Percentiles rank a stretch among this genome's conserved stretches.
phyloP scores from a whole-genome alignment of 2,888 invertebrate genomes.

The Mesorhabditis belari region DNA sequence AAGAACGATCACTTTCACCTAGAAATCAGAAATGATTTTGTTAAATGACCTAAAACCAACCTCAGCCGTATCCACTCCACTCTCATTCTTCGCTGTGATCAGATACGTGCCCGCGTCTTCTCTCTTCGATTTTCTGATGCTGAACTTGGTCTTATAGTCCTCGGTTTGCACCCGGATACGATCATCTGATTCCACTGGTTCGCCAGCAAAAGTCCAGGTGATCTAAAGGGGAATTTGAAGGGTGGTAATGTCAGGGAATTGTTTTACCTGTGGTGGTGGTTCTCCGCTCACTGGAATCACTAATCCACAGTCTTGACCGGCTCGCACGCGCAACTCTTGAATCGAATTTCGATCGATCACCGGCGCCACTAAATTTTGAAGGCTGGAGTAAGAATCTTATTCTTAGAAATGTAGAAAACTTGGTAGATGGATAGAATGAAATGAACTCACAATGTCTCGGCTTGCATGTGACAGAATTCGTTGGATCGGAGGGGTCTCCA shows the following conservation, averaged over 20 bases:
- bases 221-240: conserved; percentile 31
- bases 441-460: conserved; percentile 43
- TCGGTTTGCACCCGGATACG: conserved; percentile 58
- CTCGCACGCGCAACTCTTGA: conserved; percentile 51
- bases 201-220: conserved; percentile 50
- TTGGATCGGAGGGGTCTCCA: conserved; percentile 53
- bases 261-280: conserved; percentile 45
- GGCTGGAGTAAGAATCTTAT: neutral
- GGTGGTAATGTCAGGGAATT: conserved; percentile 12
- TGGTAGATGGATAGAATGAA: no score
- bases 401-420: no score
- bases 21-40: conserved; percentile 7
- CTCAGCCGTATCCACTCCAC: conserved; percentile 51
- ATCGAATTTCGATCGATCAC: conserved; percentile 56
- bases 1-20: conserved; percentile 42
- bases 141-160: conserved; percentile 47
- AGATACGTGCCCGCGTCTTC: conserved; percentile 52
- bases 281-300: conserved; percentile 53
- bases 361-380: conserved; percentile 36
- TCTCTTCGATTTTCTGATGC: conserved; percentile 50
- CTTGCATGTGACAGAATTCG: conserved; percentile 49
- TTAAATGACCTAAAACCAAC: conserved; percentile 11
- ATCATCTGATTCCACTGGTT: conserved; percentile 51
- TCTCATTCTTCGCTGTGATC: conserved; percentile 50
- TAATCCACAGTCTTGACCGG: conserved; percentile 52